Evolutionary conservation across 1,140 invertebrate species (phyloP).

Genomic region (Orchestia grillus): DNA sequence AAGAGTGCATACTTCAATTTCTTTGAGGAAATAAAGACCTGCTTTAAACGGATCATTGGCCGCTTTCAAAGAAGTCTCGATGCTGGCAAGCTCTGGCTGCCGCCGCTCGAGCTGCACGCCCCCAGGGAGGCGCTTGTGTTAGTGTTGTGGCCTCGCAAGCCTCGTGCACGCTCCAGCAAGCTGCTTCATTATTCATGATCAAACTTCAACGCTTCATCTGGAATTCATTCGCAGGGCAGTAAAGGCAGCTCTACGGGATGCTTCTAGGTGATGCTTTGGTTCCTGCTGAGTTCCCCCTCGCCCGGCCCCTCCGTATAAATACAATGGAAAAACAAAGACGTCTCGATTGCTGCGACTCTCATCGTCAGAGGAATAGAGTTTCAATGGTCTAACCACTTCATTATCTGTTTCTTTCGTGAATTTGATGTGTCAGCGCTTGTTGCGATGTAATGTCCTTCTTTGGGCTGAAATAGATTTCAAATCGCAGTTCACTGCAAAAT

Average conservation of each 20-base stretch:
- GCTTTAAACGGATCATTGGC: neutral
- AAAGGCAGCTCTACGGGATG: neutral
- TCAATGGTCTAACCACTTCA: neutral
- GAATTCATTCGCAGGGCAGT: constrained; percentile 46
- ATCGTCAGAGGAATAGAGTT: neutral
- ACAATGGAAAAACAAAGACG: neutral
- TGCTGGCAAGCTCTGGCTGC: neutral
- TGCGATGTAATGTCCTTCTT: neutral
- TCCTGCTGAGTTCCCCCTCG: neutral
- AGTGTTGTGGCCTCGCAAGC: neutral
- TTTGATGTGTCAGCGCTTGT: neutral
- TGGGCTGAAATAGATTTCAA: neutral
- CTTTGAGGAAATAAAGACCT: neutral
- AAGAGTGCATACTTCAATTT: too few species aligned
- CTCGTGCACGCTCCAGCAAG: constrained; percentile 21
- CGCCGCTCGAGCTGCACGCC: neutral
- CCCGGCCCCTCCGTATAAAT: neutral
- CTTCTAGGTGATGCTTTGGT: neutral
- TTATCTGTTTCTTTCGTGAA: neutral
- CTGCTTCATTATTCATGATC: constrained; percentile 51
- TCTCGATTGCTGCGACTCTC: neutral
- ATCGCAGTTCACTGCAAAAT: neutral
- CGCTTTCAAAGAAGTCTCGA: neutral
- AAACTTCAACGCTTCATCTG: constrained; percentile 55
- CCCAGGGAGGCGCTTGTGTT: neutral